Base-by-base conservation (phyloP, 2,113 vertebrate genomes). In the Colius striatus region DNA sequence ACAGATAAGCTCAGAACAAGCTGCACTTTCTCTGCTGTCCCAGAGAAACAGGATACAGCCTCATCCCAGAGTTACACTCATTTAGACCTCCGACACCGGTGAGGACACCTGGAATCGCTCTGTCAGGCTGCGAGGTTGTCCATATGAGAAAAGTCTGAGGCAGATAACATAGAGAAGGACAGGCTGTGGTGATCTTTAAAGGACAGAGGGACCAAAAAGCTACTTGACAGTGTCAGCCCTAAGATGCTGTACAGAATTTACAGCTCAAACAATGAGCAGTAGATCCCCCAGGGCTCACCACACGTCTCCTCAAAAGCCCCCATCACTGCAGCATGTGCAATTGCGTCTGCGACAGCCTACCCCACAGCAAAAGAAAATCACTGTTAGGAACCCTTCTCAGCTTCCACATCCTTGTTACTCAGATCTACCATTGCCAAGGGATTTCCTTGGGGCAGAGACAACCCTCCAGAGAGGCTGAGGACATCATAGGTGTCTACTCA, bases 301-400 rank as follows among this genome's bases (percentile, higher is more conserved):
- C 17, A 10, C 0, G 0, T 14, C 50, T 85, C 6, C 1, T 73
- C 1, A 3, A 45, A 65, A 57, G 29, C 26, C 13, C 75, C 48
- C 1, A 0, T 71, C 48, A 61, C 43, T 50, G 66, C 53, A 66
- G n/a, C 25, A 61, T 16, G 7, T 34, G 54, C 22, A 81, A 4
- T 3, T 50, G 29, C 77, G 47, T 12, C 53, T 72, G 34, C 2
- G 2, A 62, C 13, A 60, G 41, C 14, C 54, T 45, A 32, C 5
- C 3, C 21, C 19, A 34, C 29, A 74, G 10, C 14, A 60, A 79
- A 68, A 34, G 8, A 50, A 43, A 50, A 61, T 29, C 47, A 54
- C 19, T 61, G 27, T 26, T 36, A 62, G 30, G 19, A 70, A 76
- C 29, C 16, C 7, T 7, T 80, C 54, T 68, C 55, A 80, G 26